Conservation (phyloP, 2,797 vertebrate genomes). For the Sebastes matsubarae region DNA sequence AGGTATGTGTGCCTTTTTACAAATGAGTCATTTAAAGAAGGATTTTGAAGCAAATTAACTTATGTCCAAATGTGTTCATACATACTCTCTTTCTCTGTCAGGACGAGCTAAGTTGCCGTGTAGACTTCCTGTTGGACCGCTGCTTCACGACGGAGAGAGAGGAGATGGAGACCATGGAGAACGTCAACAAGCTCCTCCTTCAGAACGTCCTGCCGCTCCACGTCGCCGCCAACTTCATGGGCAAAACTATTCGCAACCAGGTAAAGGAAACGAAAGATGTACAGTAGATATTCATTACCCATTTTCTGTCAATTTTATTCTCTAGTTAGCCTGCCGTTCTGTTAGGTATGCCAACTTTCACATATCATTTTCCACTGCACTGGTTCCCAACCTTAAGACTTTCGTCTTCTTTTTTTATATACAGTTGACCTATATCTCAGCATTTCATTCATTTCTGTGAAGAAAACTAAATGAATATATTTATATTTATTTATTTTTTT, state of each 20-base stretch:
- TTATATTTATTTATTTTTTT: no score
- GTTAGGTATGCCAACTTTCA: neutral
- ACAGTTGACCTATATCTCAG: no score
- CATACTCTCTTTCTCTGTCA: slow-evolving; percentile 27
- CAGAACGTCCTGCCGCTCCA: slow-evolving; percentile 90
- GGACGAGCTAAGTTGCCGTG: slow-evolving; percentile 89
- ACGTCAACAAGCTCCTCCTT: slow-evolving; percentile 88
- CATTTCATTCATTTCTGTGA: no score
- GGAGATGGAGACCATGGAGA: slow-evolving; percentile 91
- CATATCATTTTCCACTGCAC: no score
- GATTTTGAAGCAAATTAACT: neutral
- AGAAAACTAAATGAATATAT: no score
- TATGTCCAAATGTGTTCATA: neutral
- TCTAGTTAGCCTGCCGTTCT: neutral
- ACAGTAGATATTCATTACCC: neutral
- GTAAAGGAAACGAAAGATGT: slow-evolving; percentile 54
- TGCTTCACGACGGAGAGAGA: slow-evolving; percentile 87
- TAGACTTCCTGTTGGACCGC: slow-evolving; percentile 89
- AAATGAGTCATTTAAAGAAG: no score
- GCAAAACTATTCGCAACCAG: slow-evolving; percentile 86
- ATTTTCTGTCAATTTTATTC: neutral
- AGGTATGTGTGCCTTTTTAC: slow-evolving; percentile 74
- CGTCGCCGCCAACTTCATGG: slow-evolving; percentile 88
- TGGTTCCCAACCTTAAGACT: no score
- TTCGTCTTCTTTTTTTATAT: no score